These are phyloP conservation scores for Pachyramphus minor DNA, from an alignment of 2,113 vertebrate species.

Conservation along the genomic window DNA sequence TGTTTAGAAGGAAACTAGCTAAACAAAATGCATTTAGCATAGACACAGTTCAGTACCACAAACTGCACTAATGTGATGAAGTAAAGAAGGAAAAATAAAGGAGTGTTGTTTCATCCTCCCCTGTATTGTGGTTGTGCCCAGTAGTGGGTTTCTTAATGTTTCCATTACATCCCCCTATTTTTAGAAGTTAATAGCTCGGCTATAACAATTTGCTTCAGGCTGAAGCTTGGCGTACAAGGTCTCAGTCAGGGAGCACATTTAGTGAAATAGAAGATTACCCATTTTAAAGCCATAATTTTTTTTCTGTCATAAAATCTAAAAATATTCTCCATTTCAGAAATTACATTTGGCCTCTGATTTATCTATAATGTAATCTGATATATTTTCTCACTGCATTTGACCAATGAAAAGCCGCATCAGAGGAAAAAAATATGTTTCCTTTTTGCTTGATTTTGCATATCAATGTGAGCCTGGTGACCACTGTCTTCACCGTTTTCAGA, in stretches of 20 bases:
- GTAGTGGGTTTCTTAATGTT: slow-evolving; percentile 56
- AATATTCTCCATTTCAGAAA: slow-evolving; percentile 63
- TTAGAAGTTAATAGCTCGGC: slow-evolving; percentile 71
- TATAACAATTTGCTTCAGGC: slow-evolving; percentile 74
- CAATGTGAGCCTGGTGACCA: neutral
- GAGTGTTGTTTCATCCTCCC: slow-evolving; percentile 1
- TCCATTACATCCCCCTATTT: slow-evolving; percentile 69
- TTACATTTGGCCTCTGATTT: slow-evolving; percentile 54
- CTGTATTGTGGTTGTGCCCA: slow-evolving; percentile 23
- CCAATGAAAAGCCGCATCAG: neutral
- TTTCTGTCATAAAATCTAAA: slow-evolving; percentile 51
- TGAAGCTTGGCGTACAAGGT: slow-evolving; percentile 53
- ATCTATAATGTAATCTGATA: slow-evolving; percentile 41
- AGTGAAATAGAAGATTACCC: slow-evolving; percentile 66
- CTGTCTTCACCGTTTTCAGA: neutral
- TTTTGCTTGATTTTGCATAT: neutral
- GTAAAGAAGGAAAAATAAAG: neutral
- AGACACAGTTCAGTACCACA: neutral
- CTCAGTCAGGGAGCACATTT: slow-evolving; percentile 66
- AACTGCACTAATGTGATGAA: neutral
- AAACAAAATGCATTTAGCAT: neutral
- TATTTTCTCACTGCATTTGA: neutral
- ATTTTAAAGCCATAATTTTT: slow-evolving; percentile 50
- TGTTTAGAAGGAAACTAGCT: neutral
- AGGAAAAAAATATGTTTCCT: neutral